Conservation (phyloP, 2,797 vertebrate species). For the Pelodytes ibericus region DNA sequence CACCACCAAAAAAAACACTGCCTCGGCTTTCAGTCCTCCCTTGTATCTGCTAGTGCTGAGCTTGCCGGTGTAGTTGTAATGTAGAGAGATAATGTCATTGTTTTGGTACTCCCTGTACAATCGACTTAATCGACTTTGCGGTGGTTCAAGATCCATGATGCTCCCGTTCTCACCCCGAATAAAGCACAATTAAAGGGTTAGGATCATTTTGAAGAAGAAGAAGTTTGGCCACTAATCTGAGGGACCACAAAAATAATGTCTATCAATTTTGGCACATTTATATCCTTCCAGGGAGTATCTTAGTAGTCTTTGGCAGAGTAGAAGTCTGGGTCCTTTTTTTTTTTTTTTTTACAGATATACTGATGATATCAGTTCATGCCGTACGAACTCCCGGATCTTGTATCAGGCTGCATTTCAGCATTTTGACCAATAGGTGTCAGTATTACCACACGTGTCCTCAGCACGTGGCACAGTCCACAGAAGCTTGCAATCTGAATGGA, state of each 20-base stretch:
- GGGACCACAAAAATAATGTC: too few species aligned
- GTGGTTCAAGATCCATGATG: constrained; percentile 29
- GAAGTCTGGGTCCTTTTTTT: too few species aligned
- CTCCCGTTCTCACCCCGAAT: background rate
- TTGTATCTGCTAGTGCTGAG: constrained; percentile 76
- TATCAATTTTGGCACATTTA: too few species aligned
- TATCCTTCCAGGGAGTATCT: too few species aligned
- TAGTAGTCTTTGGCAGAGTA: too few species aligned
- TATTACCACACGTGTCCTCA: background rate
- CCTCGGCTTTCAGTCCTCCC: constrained; percentile 77
- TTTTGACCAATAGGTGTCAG: constrained; percentile 32
- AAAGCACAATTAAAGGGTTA: too few species aligned
- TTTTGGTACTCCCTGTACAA: constrained; percentile 73
- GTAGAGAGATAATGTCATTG: constrained; percentile 72
- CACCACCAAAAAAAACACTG: constrained; percentile 77
- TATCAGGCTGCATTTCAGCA: too few species aligned
- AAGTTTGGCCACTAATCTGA: too few species aligned
- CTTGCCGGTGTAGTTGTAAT: constrained; percentile 88
- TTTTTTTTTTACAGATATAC: too few species aligned
- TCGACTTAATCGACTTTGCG: constrained; percentile 46
- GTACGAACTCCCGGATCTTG: too few species aligned
- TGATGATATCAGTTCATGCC: too few species aligned
- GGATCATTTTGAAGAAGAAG: constrained; percentile 16
- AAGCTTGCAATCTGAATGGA: too few species aligned
- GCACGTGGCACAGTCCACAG: background rate